phyloP scores from a whole-genome alignment of 1,140 invertebrate genomes.

The Bombus impatiens region DNA sequence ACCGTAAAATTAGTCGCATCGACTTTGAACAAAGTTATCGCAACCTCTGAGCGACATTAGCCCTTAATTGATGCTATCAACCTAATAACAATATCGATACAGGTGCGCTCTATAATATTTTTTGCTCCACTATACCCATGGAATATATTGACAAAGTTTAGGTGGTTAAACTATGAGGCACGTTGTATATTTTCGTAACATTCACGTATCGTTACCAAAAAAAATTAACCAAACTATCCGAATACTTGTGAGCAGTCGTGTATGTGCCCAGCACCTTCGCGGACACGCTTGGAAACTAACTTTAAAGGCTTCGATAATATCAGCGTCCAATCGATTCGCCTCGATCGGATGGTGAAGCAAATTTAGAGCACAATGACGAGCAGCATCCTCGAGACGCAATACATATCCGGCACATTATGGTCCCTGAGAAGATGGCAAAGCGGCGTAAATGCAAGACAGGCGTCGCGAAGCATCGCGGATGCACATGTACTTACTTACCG shows the following conservation, averaged over 20 bases:
- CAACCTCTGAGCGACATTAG: conserved; percentile 4
- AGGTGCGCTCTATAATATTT: not conserved
- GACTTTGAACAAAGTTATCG: conserved; percentile 17
- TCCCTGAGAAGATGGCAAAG: not conserved
- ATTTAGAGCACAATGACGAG: not conserved
- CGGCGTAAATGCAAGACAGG: not conserved
- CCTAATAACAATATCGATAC: not conserved
- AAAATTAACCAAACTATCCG: too few relatives aligned
- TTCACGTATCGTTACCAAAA: too few relatives aligned
- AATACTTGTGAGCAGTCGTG: too few relatives aligned
- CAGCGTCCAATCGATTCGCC: not conserved
- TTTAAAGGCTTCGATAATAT: conserved; percentile 6
- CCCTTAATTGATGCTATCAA: conserved; percentile 8
- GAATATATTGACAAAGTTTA: too few relatives aligned
- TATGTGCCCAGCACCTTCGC: too few relatives aligned
- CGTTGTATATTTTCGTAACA: not conserved
- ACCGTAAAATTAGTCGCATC: conserved; percentile 21
- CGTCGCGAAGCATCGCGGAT: conserved; percentile 30
- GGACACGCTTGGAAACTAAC: not conserved
- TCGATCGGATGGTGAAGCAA: not conserved
- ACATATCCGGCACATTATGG: not conserved
- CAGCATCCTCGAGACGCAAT: not conserved
- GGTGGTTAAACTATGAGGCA: not conserved
- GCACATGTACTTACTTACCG: conserved; percentile 1
- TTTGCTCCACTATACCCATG: too few relatives aligned